Evolutionary conservation across 2,113 vertebrate species (phyloP).

Genomic region (Hydropotes inermis): DNA sequence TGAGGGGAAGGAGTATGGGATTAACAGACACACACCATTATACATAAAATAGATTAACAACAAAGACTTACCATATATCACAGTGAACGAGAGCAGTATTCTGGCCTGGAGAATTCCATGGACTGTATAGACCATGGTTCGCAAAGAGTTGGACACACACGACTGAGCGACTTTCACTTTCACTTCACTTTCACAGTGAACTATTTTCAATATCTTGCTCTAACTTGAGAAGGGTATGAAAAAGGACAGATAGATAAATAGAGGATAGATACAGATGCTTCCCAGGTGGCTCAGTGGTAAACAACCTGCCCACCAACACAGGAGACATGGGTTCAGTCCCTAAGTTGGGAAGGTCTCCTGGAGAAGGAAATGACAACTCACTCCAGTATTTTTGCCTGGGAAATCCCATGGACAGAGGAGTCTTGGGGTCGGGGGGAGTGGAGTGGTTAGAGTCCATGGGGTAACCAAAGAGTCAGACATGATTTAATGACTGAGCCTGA

Average conservation of each 20-base stretch:
- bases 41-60: background rate
- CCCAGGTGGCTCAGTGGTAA: background rate
- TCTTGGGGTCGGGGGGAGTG: background rate
- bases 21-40: background rate
- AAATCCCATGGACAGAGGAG: background rate
- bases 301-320: background rate
- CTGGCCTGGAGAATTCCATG: background rate
- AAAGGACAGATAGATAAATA: background rate
- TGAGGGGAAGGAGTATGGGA: background rate
- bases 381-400: background rate
- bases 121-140: background rate
- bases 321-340: background rate
- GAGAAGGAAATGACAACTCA: background rate
- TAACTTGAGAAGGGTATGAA: background rate
- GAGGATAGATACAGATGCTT: background rate
- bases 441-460: background rate
- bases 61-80: background rate
- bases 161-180: background rate
- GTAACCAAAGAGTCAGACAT: background rate
- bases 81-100: background rate
- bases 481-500: background rate
- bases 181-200: background rate
- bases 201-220: background rate
- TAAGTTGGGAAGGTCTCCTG: background rate
- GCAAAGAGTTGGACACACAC: background rate